Evolutionary conservation across 2,113 vertebrate genomes (phyloP), one percentile per base, ranked within the genome.

Genomic region (Barbus barbus): DNA sequence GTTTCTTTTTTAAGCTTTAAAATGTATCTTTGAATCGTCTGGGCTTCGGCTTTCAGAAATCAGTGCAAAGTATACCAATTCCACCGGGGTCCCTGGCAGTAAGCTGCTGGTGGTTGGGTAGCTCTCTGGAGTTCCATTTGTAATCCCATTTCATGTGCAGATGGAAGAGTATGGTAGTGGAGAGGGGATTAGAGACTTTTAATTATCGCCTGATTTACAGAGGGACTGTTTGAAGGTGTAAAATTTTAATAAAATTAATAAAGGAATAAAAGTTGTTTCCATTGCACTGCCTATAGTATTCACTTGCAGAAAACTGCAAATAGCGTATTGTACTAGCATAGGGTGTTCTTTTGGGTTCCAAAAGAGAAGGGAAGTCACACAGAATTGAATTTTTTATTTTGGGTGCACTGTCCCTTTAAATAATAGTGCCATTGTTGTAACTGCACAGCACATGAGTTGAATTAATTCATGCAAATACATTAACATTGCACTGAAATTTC

Each of bases 71-170:
- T 36, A 85, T 38, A 44, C 7, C 16, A 67, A 51, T 48, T 77
- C 58, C 73, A 38, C 28, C 71, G 28, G 41, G 20, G 14, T 77
- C 31, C 18, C n/a, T 69, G 46, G 74, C 67, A n/a, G 65, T 51
- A 31, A 51, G 53, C 20, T 73, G 85, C 63, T n/a, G 11, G 38
- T 22, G 28, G n/a, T 46, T 60, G 63, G 38, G 12, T 36, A 28
- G 22, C 26, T 36, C 81, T 80, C 24, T 22, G 28, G 76, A 80
- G 46, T 83, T 79, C 33, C 58, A 53, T 24, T 72, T 41, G 85
- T 82, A 89, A 90, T 91, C 86, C 79, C 3, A 75, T 86, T 85
- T 86, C 78, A 72, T 31, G 81, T 65, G 56, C 89, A 90, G 89
- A 89, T 89, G 87, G 86, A 85, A 36, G 78, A 83, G 63, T 78